Evolutionary conservation across 2,113 vertebrate species (phyloP), one percentile per base, ranked within the genome.

Genomic region (Mormyrus iriodes): DNA sequence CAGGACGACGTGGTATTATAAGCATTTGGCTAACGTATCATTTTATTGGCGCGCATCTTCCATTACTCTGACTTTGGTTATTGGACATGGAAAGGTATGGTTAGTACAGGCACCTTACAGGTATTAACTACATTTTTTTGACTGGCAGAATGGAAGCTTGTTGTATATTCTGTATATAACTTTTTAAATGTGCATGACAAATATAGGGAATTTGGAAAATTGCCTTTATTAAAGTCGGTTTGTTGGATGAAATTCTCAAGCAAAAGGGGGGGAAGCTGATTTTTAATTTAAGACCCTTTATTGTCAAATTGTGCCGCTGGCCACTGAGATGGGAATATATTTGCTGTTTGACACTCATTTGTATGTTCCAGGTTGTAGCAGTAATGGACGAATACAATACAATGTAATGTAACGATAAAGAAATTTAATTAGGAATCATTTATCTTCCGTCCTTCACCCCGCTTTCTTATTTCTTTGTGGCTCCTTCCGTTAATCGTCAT

Each of bases 281-380:
- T 90, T 86, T 88, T 83, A 88, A 61, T 83, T 61, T 88, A 48
- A 90, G 82, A 94, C 93, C 49, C 89, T 93, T 93, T 91, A 91
- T 91, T 92, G 93, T 93, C n/a, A 89, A 91, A 90, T 88, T 92
- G 92, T 92, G 91, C 90, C 92, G 90, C 92, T 93, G 89, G 92
- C 93, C 88, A 91, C 92, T 93, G 93, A 94, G 92, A 94, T 91
- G 91, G 93, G 94, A 96, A 95, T 96, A 94, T 96, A 95, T 93
- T 91, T 91, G 83, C 89, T 89, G 87, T 90, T 91, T 19, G 46
- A 39, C 90, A 90, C 84, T 88, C 90, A 93, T 90, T 90, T 91
- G 61, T 92, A 89, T 86, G 15, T 86, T 90, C 90, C 52, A 44
- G 88, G 83, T 90, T 88, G 79, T 92, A 31, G 92, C 88, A 48